These are phyloP conservation scores for Dynastes tityus DNA, from an alignment of 2,888 invertebrate genomes.

Conservation along the genomic window DNA sequence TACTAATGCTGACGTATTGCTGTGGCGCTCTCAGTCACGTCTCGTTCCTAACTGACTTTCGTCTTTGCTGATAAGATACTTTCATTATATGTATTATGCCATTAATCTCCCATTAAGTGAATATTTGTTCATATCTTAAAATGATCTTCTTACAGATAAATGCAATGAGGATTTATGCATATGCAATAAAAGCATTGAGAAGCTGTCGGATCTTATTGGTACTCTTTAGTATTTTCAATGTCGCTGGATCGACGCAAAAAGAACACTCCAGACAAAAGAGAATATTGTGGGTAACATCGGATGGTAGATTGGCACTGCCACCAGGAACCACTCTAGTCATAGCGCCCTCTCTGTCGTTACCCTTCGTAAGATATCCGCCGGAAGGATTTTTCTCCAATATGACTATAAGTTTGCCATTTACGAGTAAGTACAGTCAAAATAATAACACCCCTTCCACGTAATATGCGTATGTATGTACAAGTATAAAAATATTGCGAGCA, in stretches of 20 bases:
- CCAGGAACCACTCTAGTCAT: constrained; percentile 87
- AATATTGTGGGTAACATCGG: constrained; percentile 88
- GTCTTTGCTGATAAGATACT: too few species aligned
- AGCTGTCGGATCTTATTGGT: constrained; percentile 35
- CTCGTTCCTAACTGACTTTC: too few species aligned
- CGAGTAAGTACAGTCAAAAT: constrained; percentile 77
- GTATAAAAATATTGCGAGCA: too few species aligned
- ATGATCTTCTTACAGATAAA: constrained; percentile 33
- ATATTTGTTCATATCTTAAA: too few species aligned
- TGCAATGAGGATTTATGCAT: constrained; percentile 52
- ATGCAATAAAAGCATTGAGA: constrained; percentile 38
- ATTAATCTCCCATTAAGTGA: too few species aligned
- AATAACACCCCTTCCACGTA: too few species aligned
- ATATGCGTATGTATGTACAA: too few species aligned
- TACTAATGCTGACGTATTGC: too few species aligned
- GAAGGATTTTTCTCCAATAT: constrained; percentile 89
- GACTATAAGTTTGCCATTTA: constrained; percentile 87
- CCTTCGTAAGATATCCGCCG: constrained; percentile 88
- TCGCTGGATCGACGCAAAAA: constrained; percentile 53
- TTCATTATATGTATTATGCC: too few species aligned
- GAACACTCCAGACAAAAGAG: constrained; percentile 85
- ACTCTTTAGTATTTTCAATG: constrained; percentile 38
- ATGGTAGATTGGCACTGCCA: constrained; percentile 86
- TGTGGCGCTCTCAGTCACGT: too few species aligned
- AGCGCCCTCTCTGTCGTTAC: constrained; percentile 86